These are phyloP conservation scores for Heterochromis multidens DNA, from an alignment of 2,113 vertebrate species.

Conservation along the genomic window DNA sequence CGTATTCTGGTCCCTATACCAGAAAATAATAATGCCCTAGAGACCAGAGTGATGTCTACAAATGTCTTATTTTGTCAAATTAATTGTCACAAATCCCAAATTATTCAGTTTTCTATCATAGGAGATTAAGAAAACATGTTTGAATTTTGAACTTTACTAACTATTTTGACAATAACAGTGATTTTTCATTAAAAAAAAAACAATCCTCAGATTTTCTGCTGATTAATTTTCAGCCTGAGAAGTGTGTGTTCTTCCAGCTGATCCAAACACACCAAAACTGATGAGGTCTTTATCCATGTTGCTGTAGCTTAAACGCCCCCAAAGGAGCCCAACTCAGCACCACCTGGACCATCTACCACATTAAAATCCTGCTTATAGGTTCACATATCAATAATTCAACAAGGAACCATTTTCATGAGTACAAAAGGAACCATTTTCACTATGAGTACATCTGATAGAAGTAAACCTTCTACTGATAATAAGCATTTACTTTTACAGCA, in stretches of 20 bases:
- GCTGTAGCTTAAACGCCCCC: not conserved
- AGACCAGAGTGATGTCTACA: too few relatives aligned
- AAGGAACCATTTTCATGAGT: slow-evolving; percentile 30
- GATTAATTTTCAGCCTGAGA: not conserved
- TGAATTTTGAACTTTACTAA: not conserved
- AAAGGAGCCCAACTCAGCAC: not conserved
- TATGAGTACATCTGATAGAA: not conserved
- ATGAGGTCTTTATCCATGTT: not conserved
- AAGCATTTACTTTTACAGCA: not conserved
- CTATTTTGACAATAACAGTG: not conserved
- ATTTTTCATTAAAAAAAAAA: not conserved
- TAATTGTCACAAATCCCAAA: not conserved
- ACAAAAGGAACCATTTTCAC: slow-evolving; percentile 29
- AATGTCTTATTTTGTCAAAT: not conserved
- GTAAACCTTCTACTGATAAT: not conserved
- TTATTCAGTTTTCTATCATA: not conserved
- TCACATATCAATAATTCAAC: slow-evolving; percentile 49
- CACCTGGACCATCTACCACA: slow-evolving; percentile 22
- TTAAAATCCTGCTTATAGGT: slow-evolving; percentile 36
- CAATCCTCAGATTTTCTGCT: not conserved
- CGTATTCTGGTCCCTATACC: not conserved
- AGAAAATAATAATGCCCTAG: too few relatives aligned
- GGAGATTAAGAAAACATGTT: not conserved
- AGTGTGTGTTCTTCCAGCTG: not conserved
- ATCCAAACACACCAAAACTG: accelerated